A percentile compares a stretch with the other conserved stretches of the same genome.
These are phyloP conservation scores for Xiphorhynchus elegans DNA, from an alignment of 2,113 vertebrate genomes.

Conservation along the genomic window DNA sequence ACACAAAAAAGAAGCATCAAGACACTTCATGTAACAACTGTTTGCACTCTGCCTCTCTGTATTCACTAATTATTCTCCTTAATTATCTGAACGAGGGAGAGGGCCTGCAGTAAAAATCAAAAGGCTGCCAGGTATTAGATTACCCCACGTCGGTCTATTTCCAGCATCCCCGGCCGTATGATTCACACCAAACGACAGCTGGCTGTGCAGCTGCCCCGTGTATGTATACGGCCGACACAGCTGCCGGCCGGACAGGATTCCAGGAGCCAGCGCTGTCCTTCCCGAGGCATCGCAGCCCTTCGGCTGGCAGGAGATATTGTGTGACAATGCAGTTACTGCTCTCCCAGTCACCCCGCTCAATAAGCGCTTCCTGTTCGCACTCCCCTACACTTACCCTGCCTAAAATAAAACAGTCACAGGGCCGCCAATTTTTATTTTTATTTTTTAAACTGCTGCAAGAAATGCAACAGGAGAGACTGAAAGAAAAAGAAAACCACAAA, in stretches of 20 bases:
- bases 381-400: background rate
- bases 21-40: background rate
- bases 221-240: constrained; percentile 86
- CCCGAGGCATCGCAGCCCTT: constrained; percentile 71
- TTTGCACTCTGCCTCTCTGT: background rate
- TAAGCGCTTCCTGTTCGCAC: background rate
- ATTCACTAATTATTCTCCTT: constrained; percentile 21
- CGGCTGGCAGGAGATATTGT: background rate
- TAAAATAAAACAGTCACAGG: constrained; percentile 18
- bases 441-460: background rate
- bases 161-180: constrained; percentile 85
- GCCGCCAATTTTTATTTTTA: background rate
- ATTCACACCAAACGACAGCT: constrained; percentile 92
- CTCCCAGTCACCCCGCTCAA: background rate
- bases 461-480: background rate
- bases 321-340: constrained; percentile 10
- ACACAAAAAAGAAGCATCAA: background rate
- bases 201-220: constrained; percentile 92
- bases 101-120: constrained; percentile 78
- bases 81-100: constrained; percentile 31
- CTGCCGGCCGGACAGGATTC: constrained; percentile 87
- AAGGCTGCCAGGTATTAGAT: constrained; percentile 87
- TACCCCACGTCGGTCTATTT: constrained; percentile 91
- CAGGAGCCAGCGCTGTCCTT: constrained; percentile 83
- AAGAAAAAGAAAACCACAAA: background rate